These are phyloP conservation scores for Columba guinea DNA, from an alignment of 2,797 vertebrate genomes.

Conservation along the genomic window DNA sequence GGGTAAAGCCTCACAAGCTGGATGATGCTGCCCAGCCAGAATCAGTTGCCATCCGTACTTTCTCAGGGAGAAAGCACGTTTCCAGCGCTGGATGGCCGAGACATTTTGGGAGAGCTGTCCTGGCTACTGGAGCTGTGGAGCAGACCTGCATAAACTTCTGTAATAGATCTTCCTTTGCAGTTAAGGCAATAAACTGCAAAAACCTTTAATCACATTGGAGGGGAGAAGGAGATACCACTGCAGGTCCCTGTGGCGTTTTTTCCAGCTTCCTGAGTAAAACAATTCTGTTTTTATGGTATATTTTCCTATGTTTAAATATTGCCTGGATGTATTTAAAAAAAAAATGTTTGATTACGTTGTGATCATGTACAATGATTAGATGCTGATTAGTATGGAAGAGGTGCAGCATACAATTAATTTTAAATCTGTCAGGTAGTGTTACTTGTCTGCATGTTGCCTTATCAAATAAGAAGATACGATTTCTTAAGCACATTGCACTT, in stretches of 20 bases:
- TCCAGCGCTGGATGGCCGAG: neutral
- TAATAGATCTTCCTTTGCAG: neutral
- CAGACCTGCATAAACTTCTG: neutral
- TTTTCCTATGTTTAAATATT: neutral
- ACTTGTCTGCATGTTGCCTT: neutral
- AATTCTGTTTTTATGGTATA: neutral
- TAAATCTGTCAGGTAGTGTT: neutral
- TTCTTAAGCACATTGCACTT: neutral
- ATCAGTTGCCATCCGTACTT: neutral
- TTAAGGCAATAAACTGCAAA: neutral
- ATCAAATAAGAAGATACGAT: neutral
- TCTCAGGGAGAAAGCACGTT: neutral
- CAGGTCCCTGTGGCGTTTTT: neutral
- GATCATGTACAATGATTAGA: neutral
- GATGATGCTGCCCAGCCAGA: neutral
- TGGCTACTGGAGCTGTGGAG: neutral
- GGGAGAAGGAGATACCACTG: neutral
- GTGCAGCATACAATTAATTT: neutral
- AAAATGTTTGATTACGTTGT: neutral
- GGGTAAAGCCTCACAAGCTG: neutral
- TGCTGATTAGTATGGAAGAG: neutral
- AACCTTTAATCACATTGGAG: neutral
- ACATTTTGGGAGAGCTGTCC: neutral
- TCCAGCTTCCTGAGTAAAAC: neutral
- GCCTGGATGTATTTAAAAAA: neutral